Base-by-base conservation (phyloP, 1,140 invertebrate species). In the Cepaea nemoralis region DNA sequence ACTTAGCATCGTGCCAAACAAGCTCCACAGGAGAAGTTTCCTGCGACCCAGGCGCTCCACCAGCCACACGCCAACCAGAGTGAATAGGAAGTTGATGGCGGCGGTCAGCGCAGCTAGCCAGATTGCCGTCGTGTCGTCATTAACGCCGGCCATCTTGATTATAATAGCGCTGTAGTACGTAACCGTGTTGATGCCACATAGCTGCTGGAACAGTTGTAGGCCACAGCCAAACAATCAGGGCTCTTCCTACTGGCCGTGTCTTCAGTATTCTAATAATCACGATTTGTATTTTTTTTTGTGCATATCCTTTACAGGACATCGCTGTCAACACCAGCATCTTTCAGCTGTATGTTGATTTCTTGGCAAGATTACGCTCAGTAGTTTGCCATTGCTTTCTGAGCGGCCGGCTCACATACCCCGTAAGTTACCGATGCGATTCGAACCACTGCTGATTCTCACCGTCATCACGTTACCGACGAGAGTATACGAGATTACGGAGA, bases 121-220 rank as follows among this genome's bases (percentile, higher is more conserved):
- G 81, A 94, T 93, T 19, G 93, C 93, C 12, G 86, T 86, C 16
- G 90, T 89, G 37, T 92, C 86, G 82, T 92, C 91, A 16, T 88
- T 84, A 5, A 94, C 86, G 39, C 94, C 94, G 6, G 94, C 91
- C 91, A 94, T 94, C 80, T 93, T 91, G 66, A 94, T 94, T 75
- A 94, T 94, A 45, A 92, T 93, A 6, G 93, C 93, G 83, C 93
- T 93, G 87, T 94, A 94, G 87, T 94, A 94, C 94, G 94, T 94
- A 42, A 94, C 93, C 22, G 93, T 94, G 84, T 94, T 94, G 82
- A 94, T 94, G 40, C 94, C 94, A 27, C 92, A 90, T 5, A 94
- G 82, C 86, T 94, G 94, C 86, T 94, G 93, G 75, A 94, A 91
- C 37, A 92, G 89, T 84, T 94, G 93, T 14, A 94, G 88, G 40